Evolutionary conservation across 2,888 invertebrate genomes (phyloP), one percentile per base, ranked within the genome.

Genomic region (Noctua fimbriata): DNA sequence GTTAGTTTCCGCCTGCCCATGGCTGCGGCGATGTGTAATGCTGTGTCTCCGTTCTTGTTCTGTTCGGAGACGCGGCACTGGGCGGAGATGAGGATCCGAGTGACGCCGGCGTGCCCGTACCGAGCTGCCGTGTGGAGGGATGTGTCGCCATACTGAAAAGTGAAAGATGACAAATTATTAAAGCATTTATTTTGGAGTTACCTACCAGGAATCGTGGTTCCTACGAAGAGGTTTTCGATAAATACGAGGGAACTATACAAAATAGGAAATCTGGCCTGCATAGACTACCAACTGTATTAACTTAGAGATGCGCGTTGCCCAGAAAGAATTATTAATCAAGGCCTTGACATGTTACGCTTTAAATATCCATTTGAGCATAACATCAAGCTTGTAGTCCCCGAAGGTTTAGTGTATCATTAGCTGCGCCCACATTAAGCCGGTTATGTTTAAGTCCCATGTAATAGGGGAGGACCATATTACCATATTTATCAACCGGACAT

Each of bases 11-110:
- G 96, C 41, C 99, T 97, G 12, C 99, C 99, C 98, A 99, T 99
- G 2, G 99, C 99, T 16, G 99, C 98, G 1, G 99, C 98, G 90
- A 99, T 99, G 94, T 99, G 99, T 24, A 99, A 96, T 0, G 99
- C 98, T 0, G 99, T 99, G 95, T 99, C 99, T 0, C 99, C 99
- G 95, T 99, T 99, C 97, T 99, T 99, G 94, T 99, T 99, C 91
- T 98, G 98, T 91, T 98, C 98, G 80, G 98, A 98, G 76, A 98
- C 98, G 89, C 98, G 97, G 93, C 98, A 98, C 89, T 98, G 97
- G 0, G 99, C 99, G 60, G 99, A 99, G 88, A 99, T 98, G 76
- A 99, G 97, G 90, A 99, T 99, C 76, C 99, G 97, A 0, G 99
- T 98, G 82, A 99, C 99, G 5, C 99, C 99, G 0, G 99, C 99